These are phyloP conservation scores for Mus pahari DNA, from an alignment of 2,113 vertebrate species.

Conservation along the genomic window DNA sequence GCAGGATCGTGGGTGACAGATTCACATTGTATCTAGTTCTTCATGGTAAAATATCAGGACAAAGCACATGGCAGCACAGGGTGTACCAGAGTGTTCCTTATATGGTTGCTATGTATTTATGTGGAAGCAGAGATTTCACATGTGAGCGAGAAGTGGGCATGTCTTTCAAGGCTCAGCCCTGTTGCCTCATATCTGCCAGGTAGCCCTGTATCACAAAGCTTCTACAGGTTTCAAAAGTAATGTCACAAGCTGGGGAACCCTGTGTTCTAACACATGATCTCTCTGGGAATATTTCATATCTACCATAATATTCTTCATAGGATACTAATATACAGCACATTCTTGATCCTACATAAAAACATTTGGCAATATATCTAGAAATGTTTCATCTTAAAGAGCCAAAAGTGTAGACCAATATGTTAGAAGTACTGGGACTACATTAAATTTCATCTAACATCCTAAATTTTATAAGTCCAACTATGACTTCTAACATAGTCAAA, in stretches of 20 bases:
- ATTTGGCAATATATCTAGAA: not conserved
- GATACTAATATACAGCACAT: not conserved
- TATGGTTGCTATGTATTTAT: no score
- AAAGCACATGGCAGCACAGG: not conserved
- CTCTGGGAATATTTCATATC: not conserved
- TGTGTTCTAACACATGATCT: not conserved
- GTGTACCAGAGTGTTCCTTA: not conserved
- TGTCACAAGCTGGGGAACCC: not conserved
- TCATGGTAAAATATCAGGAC: not conserved
- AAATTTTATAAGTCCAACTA: not conserved
- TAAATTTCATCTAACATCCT: not conserved
- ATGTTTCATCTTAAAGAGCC: not conserved
- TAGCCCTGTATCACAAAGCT: no score
- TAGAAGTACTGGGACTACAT: not conserved
- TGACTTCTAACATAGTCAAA: not conserved
- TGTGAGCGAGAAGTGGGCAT: not conserved
- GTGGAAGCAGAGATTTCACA: not conserved
- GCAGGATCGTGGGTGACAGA: not conserved
- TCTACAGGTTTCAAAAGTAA: not conserved
- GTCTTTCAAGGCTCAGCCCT: not conserved
- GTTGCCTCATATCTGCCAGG: not conserved
- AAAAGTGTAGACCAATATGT: not conserved
- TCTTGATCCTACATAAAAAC: not conserved
- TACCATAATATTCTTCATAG: not conserved
- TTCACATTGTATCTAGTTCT: not conserved